A percentile compares a stretch with the other conserved stretches of the same genome.
Conservation (phyloP, 2,113 vertebrate species). For the Takifugu bimaculatus region DNA sequence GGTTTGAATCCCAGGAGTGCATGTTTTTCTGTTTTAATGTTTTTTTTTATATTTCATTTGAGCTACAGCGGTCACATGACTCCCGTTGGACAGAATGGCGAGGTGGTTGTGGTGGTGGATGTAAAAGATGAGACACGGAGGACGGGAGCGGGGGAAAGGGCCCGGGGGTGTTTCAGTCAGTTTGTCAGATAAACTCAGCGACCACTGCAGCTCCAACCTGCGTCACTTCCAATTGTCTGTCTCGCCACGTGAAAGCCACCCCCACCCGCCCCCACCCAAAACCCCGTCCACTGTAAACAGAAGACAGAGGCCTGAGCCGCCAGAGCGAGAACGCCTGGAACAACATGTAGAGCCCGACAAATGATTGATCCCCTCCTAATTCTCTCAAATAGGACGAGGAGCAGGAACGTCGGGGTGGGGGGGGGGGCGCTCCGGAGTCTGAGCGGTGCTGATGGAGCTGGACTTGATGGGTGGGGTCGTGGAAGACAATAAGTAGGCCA, state of each 20-base stretch:
- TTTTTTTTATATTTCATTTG: slow-evolving; percentile 3
- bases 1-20: background rate
- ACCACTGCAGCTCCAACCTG: slow-evolving; percentile 72
- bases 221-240: slow-evolving; percentile 77
- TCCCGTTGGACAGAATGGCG: slow-evolving; percentile 10
- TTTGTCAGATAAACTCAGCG: slow-evolving; percentile 70
- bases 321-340: slow-evolving; percentile 42
- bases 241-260: slow-evolving; percentile 38
- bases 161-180: slow-evolving; percentile 49
- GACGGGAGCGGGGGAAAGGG: slow-evolving; percentile 11
- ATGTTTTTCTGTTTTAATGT: slow-evolving; percentile 16
- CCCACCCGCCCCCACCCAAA: background rate
- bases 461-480: slow-evolving; percentile 21
- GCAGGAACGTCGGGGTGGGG: slow-evolving; percentile 14
- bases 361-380: slow-evolving; percentile 86
- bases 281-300: slow-evolving; percentile 50
- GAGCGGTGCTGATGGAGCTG: slow-evolving; percentile 13
- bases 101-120: slow-evolving; percentile 5
- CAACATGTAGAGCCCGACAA: slow-evolving; percentile 67
- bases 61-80: background rate
- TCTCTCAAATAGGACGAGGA: slow-evolving; percentile 79
- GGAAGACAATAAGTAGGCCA: slow-evolving; percentile 83
- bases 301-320: slow-evolving; percentile 41
- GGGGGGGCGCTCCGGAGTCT: slow-evolving; percentile 55
- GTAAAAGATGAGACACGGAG: slow-evolving; percentile 20